phyloP scores from a whole-genome alignment of 2,113 vertebrate genomes.

The Sylvietta virens region DNA sequence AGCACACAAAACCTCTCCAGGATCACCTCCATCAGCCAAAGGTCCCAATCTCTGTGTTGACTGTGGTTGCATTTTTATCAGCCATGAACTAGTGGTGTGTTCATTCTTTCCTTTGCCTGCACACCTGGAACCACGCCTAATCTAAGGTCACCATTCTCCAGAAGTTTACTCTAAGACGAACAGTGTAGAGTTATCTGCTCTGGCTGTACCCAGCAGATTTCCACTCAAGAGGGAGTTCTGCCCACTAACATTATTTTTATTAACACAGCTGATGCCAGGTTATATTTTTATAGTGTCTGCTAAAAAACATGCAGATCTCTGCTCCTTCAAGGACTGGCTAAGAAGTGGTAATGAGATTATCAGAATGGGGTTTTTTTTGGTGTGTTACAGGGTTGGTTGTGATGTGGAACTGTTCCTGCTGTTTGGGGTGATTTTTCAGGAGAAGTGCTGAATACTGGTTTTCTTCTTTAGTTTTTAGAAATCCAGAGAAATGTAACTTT shows the following conservation, averaged over 20 bases:
- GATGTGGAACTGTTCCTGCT: not conserved
- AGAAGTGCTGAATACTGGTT: not conserved
- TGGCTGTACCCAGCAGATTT: not conserved
- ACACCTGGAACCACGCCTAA: not conserved
- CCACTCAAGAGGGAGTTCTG: not conserved
- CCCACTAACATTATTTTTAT: not conserved
- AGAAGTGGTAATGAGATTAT: not conserved
- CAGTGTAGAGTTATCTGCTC: not conserved
- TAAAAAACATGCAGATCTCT: not conserved
- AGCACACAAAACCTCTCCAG: not conserved
- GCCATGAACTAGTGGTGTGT: not conserved
- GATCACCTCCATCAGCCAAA: not conserved
- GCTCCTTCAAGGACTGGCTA: not conserved
- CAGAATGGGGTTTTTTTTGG: not conserved
- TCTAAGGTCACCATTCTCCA: not conserved
- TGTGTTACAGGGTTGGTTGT: not conserved
- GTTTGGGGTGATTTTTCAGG: not conserved
- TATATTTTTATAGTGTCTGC: not conserved
- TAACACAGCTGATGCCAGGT: not conserved
- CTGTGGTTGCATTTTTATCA: not conserved
- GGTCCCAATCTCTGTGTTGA: not conserved
- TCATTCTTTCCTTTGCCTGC: not conserved
- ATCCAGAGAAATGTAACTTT: not conserved
- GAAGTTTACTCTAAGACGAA: not conserved
- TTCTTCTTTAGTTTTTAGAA: not conserved